These are phyloP conservation scores for Capitella teleta DNA, from an alignment of 1,140 invertebrate genomes.

Conservation along the genomic window DNA sequence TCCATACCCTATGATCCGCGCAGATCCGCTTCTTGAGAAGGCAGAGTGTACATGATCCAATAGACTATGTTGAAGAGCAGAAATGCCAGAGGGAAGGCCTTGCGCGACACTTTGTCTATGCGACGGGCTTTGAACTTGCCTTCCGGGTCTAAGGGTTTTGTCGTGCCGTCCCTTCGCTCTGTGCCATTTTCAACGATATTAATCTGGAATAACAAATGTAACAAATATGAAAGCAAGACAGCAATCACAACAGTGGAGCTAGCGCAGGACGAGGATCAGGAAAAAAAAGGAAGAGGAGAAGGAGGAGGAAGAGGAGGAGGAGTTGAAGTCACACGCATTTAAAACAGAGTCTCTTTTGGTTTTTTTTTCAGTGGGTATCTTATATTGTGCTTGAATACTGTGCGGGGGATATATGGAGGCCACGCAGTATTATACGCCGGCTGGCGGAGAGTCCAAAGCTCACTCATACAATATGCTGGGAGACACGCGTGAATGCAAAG, in stretches of 20 bases:
- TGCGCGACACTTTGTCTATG: constrained; percentile 67
- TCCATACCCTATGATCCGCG: too few relatives aligned
- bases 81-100: constrained; percentile 78
- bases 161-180: constrained; percentile 4
- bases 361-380: not conserved
- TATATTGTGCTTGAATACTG: not conserved
- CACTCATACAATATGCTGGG: too few relatives aligned
- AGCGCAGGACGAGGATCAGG: not conserved
- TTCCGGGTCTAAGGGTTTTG: constrained; percentile 3
- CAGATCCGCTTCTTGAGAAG: too few relatives aligned
- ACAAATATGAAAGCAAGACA: not conserved
- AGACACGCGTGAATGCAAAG: not conserved
- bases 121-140: constrained; percentile 14
- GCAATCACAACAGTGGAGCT: not conserved
- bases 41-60: constrained; percentile 59
- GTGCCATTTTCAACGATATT: constrained; percentile 10
- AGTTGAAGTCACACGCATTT: not conserved
- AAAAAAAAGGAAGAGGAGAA: not conserved
- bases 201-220: constrained; percentile 7
- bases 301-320: not conserved
- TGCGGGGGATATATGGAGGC: not conserved
- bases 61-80: constrained; percentile 73
- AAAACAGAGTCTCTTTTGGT: too few relatives aligned
- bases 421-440: too few relatives aligned
- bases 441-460: too few relatives aligned